Evolutionary conservation across 2,113 vertebrate species (phyloP), one percentile per base, ranked within the genome.

Genomic region (Labrus mixtus): DNA sequence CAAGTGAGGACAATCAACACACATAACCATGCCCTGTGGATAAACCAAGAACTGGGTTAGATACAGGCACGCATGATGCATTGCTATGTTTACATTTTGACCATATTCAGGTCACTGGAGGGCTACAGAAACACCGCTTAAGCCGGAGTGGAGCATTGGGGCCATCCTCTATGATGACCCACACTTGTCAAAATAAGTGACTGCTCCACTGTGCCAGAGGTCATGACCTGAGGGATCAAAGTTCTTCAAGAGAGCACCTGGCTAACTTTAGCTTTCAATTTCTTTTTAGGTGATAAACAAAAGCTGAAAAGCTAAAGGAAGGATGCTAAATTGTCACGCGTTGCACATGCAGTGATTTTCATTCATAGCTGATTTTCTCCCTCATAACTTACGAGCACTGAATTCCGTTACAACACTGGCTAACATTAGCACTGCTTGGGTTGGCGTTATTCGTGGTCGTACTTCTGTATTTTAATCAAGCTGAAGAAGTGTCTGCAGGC

Each of bases 121-220:
- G 78, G 66, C 13, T 68, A 81, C 3, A 72, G 57, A 10, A 61
- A 29, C 59, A 55, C 4, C 43, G 9, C 3, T 8, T 20, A 15
- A 25, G 16, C n/a, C 43, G 9, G 6, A 10, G 8, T 11, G n/a
- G 13, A 20, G 22, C 13, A 53, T 11, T 4, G 9, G n/a, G 22
- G 5, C 0, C 10, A 58, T 39, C 57, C 61, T 36, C 43, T 15
- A 4, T 45, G 59, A 23, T 64, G 75, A 71, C 55, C 74, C 70
- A 37, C 82, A 53, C 68, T 63, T 84, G 84, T 84, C 82, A 81
- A 84, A 80, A 76, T 62, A 81, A 51, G 37, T 39, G 56, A 50
- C 16, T 70, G 57, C 61, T 78, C 61, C 55, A 64, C 17, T 33
- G 11, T 16, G 48, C n/a, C 61, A 68, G 59, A 56, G 79, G 76